Percentiles rank a stretch among this genome's conserved stretches.
These are phyloP conservation scores for Oxyteleia sp. DNA, from an alignment of 2,888 invertebrate species.

Conservation along the genomic window DNA sequence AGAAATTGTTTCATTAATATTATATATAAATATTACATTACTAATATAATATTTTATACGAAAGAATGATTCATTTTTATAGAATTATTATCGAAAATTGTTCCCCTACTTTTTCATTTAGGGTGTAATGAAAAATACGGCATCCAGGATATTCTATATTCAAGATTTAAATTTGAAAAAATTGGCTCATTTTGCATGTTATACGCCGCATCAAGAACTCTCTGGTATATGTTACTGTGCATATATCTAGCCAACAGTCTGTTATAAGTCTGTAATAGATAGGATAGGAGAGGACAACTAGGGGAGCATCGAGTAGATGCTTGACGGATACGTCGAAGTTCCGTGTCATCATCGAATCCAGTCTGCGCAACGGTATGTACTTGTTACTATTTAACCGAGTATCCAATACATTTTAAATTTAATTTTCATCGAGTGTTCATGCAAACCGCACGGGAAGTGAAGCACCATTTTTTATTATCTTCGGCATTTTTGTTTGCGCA, in stretches of 20 bases:
- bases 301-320: constrained; percentile 86
- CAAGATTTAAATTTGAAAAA: constrained; percentile 31
- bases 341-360: constrained; percentile 83
- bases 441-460: background rate
- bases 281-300: constrained; percentile 86
- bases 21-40: too few relatives aligned
- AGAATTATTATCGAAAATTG: too few relatives aligned
- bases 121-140: background rate
- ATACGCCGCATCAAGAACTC: constrained; percentile 44
- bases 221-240: constrained; percentile 61
- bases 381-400: constrained; percentile 51
- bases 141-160: background rate
- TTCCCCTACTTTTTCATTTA: background rate
- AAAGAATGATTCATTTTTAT: too few relatives aligned
- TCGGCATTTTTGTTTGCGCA: background rate
- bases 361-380: constrained; percentile 81
- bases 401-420: constrained; percentile 23
- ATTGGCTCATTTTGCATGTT: constrained; percentile 43
- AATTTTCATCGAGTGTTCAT: constrained; percentile 21
- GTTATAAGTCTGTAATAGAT: constrained; percentile 85
- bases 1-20: too few relatives aligned
- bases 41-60: too few relatives aligned
- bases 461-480: constrained; percentile 11
- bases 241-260: constrained; percentile 75
- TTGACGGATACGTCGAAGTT: constrained; percentile 86